Evolutionary conservation across 2,113 vertebrate species (phyloP), one percentile per base, ranked within the genome.

Genomic region (Argyrosomus japonicus): DNA sequence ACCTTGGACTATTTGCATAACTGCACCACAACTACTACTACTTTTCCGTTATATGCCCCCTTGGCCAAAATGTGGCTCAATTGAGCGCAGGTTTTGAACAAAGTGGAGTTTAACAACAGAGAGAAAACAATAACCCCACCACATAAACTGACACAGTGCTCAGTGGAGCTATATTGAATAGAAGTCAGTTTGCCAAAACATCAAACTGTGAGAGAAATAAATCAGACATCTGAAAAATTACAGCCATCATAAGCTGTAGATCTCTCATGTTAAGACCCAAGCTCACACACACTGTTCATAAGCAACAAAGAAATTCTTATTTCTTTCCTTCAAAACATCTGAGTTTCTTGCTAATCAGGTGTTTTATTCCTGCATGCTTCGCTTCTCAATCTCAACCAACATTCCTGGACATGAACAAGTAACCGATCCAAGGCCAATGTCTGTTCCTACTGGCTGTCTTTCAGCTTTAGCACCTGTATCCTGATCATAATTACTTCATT

Each of bases 361-460:
- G 67, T 74, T 81, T 15, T 82, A 61, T 83, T 79, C 11, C 69
- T 82, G 77, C 85, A 85, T 48, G 88, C 50, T 81, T 82, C n/a
- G 18, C 75, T 85, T 74, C 47, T 81, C 25, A n/a, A 29, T 51
- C 51, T 64, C 57, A 65, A 83, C 67, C 81, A 82, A 86, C 71
- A 81, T 90, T 89, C 76, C 53, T 75, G 81, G 69, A 85, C 23
- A 77, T 7, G 63, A 86, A 79, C 64, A 75, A 79, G 80, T 75
- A 73, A 89, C 64, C 84, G 78, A 91, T 92, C 67, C 67, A 17
- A 29, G 62, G 87, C 91, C 89, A 92, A 63, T 75, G 60, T 83
- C 79, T 89, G 75, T 45, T 89, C 60, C 79, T 60, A 9, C 61
- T 87, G 87, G 84, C 84, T 23, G 40, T 43, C 58, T 83, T 81